Conservation (phyloP, 1,140 invertebrate species). For the Halyomorpha halys region DNA sequence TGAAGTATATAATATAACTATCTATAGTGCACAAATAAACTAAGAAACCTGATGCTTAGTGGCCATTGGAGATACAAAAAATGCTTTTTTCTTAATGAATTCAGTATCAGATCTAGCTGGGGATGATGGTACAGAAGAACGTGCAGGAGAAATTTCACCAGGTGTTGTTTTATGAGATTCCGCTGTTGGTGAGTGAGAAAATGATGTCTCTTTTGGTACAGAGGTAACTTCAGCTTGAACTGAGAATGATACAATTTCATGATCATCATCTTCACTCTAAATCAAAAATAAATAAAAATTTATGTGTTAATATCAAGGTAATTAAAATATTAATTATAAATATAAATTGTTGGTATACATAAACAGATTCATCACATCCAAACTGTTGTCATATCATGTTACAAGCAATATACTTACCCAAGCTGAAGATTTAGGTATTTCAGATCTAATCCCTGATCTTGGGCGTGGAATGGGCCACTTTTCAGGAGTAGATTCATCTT, state of each 20-base stretch:
- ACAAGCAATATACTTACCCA: background rate
- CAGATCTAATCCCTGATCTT: background rate
- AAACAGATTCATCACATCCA: background rate
- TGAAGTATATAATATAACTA: no score
- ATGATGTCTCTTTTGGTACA: background rate
- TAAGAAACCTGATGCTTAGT: background rate
- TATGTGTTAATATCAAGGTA: background rate
- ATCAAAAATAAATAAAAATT: background rate
- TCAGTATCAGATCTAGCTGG: slow-evolving; percentile 15
- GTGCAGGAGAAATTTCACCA: background rate
- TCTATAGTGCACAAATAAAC: background rate
- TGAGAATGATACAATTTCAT: background rate
- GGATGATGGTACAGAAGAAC: slow-evolving; percentile 18
- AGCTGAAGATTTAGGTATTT: slow-evolving; percentile 1
- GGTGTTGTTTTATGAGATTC: background rate
- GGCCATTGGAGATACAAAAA: background rate
- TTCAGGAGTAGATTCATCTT: slow-evolving; percentile 2
- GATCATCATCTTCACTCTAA: background rate
- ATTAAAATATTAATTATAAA: background rate
- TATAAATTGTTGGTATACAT: background rate
- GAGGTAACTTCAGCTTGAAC: background rate
- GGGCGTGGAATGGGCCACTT: background rate
- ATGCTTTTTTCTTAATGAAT: slow-evolving; percentile 6
- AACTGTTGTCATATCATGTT: background rate
- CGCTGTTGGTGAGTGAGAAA: background rate